These are phyloP conservation scores for Perognathus longimembris DNA, from an alignment of 2,113 vertebrate species.

Conservation along the genomic window DNA sequence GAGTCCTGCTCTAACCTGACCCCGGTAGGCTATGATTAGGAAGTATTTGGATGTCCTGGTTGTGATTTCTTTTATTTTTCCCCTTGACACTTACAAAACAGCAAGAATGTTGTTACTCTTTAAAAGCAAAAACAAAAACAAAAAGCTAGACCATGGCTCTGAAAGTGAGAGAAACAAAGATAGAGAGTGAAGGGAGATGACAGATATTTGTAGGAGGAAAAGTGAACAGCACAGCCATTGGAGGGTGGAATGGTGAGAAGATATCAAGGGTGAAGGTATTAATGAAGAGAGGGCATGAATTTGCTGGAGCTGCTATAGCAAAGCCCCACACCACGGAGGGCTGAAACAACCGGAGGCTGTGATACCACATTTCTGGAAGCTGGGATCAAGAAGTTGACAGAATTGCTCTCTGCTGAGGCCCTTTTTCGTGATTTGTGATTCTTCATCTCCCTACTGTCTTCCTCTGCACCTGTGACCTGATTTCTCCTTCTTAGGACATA, in stretches of 20 bases:
- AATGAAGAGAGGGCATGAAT: no score
- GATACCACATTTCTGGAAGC: background rate
- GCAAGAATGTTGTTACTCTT: conserved; percentile 13
- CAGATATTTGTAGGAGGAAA: conserved; percentile 24
- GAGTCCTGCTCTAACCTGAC: background rate
- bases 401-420: background rate
- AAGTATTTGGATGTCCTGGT: background rate
- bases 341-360: background rate
- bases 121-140: no score
- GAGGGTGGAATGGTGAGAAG: background rate
- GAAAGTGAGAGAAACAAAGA: conserved; percentile 37
- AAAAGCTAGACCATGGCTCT: conserved; percentile 39
- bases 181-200: background rate
- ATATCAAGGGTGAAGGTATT: no score
- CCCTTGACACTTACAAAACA: conserved; percentile 64
- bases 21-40: background rate
- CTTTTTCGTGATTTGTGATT: background rate
- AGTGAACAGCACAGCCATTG: background rate
- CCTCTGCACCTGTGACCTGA: background rate
- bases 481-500: background rate
- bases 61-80: conserved; percentile 22
- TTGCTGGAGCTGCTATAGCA: background rate
- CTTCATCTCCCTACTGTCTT: background rate
- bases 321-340: background rate
- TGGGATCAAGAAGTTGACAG: background rate